Base-by-base conservation (phyloP, 1,140 invertebrate genomes). In the Ceratoteleas bidentatus region DNA sequence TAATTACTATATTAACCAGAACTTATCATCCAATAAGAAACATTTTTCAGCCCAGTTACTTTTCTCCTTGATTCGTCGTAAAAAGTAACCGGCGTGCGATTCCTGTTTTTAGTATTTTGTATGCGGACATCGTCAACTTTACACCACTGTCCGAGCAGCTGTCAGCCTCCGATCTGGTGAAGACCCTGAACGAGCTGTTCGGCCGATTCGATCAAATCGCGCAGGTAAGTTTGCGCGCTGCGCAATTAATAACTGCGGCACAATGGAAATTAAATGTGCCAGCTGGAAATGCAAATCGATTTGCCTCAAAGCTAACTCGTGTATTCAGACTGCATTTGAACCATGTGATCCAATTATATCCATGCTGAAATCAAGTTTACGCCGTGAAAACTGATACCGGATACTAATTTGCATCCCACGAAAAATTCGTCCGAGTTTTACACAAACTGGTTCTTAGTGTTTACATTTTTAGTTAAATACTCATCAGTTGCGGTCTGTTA, bases 121-220 rank as follows among this genome's bases (percentile, higher is more conserved):
- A 99, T 91, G 98, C 98, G 0, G 98, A 99, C 87, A 99, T 99
- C 76, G 98, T 99, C 43, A 99, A 99, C 90, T 99, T 99, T 88
- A 99, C 98, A 0, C 96, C 97, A 0, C 92, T 99, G 3, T 98
- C 97, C 0, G 97, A 98, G 75, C 94, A 96, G 85, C 93, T 99
- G 61, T 97, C 96, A 32, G 98, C 98, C 11, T 97, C 97, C 6
- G 98, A 99, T 89, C 91, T 99, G 11, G 98, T 99, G 0, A 96
- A 96, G 90, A 97, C 98, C 0, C 92, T 99, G 0, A 99, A 99
- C 87, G 98, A 99, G 90, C 93, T 99, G 0, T 99, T 99, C 85
- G 98, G 98, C 2, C 93, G 98, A 81, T 99, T 99, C 90, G 98
- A 99, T 93, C 96, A 98, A 89, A 96, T 99, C 64, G 98, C 98